Base-by-base conservation (phyloP, 2,113 vertebrate species). In the Oenanthe oenanthe region DNA sequence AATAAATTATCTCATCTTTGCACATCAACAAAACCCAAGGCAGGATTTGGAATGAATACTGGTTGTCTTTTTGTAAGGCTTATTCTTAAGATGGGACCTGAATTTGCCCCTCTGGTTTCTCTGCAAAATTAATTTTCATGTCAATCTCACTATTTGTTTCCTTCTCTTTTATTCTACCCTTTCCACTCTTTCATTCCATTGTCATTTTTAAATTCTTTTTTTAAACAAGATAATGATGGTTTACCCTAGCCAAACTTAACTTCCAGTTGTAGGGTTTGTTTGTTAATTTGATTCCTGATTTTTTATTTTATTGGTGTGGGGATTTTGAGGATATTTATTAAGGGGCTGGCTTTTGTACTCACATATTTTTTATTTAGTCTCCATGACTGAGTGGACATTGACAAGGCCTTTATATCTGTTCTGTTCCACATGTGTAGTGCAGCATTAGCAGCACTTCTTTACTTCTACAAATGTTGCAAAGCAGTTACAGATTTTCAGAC, bases 21-120 rank as follows among this genome's bases (percentile, higher is more conserved):
- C 29, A 73, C 5, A 38, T 32, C 4, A 57, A 21, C 7, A 66
- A 76, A 78, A 32, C 1, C 4, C 13, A 78, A 19, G 3, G 14
- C 14, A 36, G 7, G 9, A 68, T 43, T 53, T 78, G 5, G 9
- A 67, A 48, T 16, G 2, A 45, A 75, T 29, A 3, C 5, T 60
- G 8, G 0, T 0, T 85, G 7, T 26, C 7, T 43, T 75, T 73
- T 11, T 65, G 2, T 22, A 75, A 60, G 4, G 2, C 1, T 4
- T 70, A 1, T 57, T 20, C 29, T 63, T 42, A 57, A 65, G 13
- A 43, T 9, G 2, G 3, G 1, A 54, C 5, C 4, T 6, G 8
- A 48, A 2, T 53, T 75, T 76, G 1, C 1, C 8, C 2, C 5
- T 61, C 10, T 54, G 1, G 1, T 45, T 81, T 26, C 9, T 45